Base-by-base conservation (phyloP, 2,797 vertebrate genomes). In the Florisuga fusca region DNA sequence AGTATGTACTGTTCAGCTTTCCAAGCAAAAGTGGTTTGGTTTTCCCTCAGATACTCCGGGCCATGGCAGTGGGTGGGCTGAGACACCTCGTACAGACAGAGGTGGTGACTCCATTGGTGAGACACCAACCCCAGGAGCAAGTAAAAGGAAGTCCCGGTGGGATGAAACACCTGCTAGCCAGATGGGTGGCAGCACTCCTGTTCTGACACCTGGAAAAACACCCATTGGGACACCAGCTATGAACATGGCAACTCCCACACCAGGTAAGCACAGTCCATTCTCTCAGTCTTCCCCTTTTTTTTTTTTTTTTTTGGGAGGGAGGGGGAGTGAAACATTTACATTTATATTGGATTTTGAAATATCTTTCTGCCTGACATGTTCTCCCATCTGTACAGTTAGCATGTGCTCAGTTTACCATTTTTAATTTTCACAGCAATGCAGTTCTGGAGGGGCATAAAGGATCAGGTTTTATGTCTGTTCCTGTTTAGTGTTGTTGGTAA, bases 191-290 rank as follows among this genome's bases (percentile, higher is more conserved):
- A 99, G 99, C 81, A 99, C 99, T 38, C 99, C 99, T 41, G 98
- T 99, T 41, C 98, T 99, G 43, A 99, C 99, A 3, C 99, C 99
- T 46, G 99, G 99, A 84, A 99, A 99, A 96, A 99, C 99, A 38
- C 99, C 99, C 36, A 99, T 99, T 26, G 99, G 99, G 78, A 99
- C 99, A 10, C 99, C 99, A 72, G 99, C 99, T 38, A 99, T 99
- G 99, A 99, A 99, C 96, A 99, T 99, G 99, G 99, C 99, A 61
- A 99, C 99, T 0, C 99, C 99, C n/a, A 99, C 99, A 31, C 99
- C 99, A 97, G 99, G 99, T 99, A 96, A 82, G 87, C 29, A 43
- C 53, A 50, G 31, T 55, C 46, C 4, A 2, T 45, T 63, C 43
- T 55, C 46, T 22, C 10, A 54, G 83, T 8, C 36, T 76, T 71